Conservation (phyloP, 1,140 invertebrate genomes). For the Calliphora vicina region DNA sequence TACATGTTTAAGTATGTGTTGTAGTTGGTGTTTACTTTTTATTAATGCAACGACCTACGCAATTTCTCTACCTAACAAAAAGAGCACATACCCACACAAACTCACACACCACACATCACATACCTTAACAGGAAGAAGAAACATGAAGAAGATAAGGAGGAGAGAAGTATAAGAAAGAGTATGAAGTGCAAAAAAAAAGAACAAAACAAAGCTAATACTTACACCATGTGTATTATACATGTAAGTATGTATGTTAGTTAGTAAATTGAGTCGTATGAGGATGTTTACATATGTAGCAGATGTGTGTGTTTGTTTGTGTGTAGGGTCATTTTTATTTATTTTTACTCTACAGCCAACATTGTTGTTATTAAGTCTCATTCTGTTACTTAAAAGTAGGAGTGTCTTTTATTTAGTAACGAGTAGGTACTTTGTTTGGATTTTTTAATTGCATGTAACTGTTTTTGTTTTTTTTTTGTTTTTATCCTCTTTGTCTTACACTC, state of each 20-base stretch:
- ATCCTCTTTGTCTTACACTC: not conserved
- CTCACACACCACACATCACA: not conserved
- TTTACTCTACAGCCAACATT: too few species aligned
- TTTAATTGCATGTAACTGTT: not conserved
- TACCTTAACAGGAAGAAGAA: not conserved
- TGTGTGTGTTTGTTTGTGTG: too few species aligned
- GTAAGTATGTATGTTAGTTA: not conserved
- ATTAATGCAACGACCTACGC: conserved; percentile 5
- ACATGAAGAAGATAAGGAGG: not conserved
- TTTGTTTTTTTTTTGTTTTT: not conserved
- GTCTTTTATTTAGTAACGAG: too few species aligned
- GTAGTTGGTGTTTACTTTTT: not conserved
- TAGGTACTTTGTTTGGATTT: not conserved
- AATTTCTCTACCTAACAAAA: not conserved
- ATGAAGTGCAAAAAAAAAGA: too few species aligned
- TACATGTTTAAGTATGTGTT: not conserved
- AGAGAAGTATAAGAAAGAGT: too few species aligned
- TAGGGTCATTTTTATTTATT: not conserved
- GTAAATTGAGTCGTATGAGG: too few species aligned
- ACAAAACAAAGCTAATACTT: too few species aligned
- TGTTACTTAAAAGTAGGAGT: too few species aligned
- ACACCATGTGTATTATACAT: not conserved
- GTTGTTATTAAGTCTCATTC: not conserved
- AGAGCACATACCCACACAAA: too few species aligned
- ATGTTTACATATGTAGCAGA: too few species aligned